phyloP scores from a whole-genome alignment of 35 echinoderm and acorn worm species.

The Heliocidaris erythrogramma region DNA sequence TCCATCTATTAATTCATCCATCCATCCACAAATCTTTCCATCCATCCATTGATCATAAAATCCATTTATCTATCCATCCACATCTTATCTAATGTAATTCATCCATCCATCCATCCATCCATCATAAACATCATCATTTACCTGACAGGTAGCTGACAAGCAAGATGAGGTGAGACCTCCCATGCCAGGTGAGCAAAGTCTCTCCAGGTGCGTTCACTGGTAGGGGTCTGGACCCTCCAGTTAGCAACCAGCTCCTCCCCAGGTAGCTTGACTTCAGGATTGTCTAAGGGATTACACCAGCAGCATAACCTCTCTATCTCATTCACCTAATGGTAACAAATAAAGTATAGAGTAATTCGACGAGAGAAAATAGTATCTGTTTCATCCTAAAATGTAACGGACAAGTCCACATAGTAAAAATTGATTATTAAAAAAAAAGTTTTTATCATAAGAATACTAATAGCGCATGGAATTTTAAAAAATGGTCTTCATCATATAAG shows the following conservation, averaged over 20 bases:
- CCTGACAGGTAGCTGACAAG: conserved; percentile 78
- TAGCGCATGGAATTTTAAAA: too few species aligned
- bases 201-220: conserved; percentile 58
- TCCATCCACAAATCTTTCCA: neutral
- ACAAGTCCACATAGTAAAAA: too few species aligned
- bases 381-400: neutral
- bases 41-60: neutral
- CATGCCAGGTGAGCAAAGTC: conserved; percentile 74
- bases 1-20: neutral
- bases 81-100: neutral
- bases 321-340: conserved; percentile 50
- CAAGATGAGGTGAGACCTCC: conserved; percentile 91
- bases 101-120: neutral
- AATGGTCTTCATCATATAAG: too few species aligned
- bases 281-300: conserved; percentile 85
- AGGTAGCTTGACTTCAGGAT: conserved; percentile 64
- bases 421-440: too few species aligned
- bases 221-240: conserved; percentile 65
- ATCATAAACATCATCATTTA: conserved; percentile 15
- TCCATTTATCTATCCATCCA: neutral
- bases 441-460: too few species aligned
- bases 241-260: conserved; percentile 63
- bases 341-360: neutral
- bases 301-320: conserved; percentile 87
- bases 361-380: neutral